Evolutionary conservation across 64 coral and sea anemone species (phyloP).

Genomic region (Acropora tenuis): DNA sequence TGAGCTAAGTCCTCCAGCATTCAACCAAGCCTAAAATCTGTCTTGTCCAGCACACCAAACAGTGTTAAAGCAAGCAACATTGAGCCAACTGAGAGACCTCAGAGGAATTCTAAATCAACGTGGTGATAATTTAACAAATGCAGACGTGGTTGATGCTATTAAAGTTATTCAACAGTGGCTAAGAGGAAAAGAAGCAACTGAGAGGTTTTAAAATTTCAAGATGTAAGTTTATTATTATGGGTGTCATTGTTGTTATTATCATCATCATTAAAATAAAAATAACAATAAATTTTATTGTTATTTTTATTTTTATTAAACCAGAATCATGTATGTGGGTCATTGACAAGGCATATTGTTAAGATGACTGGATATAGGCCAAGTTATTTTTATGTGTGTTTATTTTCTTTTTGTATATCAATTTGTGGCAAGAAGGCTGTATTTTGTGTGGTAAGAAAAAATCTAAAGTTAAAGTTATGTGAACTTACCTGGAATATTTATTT

Average conservation of each 20-base stretch:
- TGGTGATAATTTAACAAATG: too few species aligned
- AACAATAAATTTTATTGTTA: background rate
- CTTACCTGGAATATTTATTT: background rate
- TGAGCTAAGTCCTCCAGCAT: conserved; percentile 9
- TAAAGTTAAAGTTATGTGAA: background rate
- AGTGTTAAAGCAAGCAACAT: background rate
- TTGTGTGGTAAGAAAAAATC: background rate
- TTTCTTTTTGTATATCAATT: too few species aligned
- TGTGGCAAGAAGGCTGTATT: background rate
- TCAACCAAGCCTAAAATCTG: background rate
- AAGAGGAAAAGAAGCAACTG: too few species aligned
- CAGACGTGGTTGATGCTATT: too few species aligned
- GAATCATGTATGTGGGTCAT: too few species aligned
- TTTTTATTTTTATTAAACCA: too few species aligned
- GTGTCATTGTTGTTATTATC: background rate
- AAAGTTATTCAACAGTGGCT: too few species aligned
- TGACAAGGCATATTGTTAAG: too few species aligned
- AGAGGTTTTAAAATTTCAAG: background rate
- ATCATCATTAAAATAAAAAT: background rate
- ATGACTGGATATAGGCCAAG: too few species aligned
- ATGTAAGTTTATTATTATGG: background rate
- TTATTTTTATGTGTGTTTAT: too few species aligned
- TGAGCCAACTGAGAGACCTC: background rate
- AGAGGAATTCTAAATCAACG: too few species aligned
- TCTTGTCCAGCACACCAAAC: conserved; percentile 5